Evolutionary conservation across 1,140 invertebrate genomes (phyloP).

Genomic region (Aporrectodea caliginosa): DNA sequence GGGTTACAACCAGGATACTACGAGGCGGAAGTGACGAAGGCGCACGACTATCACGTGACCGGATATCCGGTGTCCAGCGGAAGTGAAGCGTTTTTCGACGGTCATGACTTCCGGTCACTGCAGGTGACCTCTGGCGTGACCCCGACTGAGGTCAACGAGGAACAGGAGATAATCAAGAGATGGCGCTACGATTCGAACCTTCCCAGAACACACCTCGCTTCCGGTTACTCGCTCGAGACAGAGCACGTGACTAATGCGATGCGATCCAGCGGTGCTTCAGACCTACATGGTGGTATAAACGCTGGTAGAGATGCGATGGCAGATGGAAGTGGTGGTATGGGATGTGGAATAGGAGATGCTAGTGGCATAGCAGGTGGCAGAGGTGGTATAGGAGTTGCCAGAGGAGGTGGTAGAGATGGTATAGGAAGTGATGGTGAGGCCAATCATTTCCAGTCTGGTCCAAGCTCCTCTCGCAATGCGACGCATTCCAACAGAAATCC

Average conservation of each 20-base stretch:
- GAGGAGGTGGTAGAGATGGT: not conserved
- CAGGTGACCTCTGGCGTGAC: no score
- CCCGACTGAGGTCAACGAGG: not conserved
- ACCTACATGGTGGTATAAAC: no score
- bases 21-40: not conserved
- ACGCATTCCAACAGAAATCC: not conserved
- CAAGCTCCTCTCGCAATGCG: not conserved
- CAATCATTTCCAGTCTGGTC: not conserved
- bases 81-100: no score
- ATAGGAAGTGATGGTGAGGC: not conserved
- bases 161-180: not conserved
- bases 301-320: no score
- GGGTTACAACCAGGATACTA: not conserved
- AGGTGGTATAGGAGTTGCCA: not conserved
- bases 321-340: no score
- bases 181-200: not conserved
- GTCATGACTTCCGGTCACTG: no score
- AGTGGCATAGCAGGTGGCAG: no score
- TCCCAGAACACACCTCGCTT: not conserved
- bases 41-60: not conserved
- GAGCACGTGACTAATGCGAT: not conserved
- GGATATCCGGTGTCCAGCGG: not conserved
- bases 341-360: no score
- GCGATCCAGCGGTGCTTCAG: no score
- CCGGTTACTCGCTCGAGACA: not conserved